Evolutionary conservation across 2,797 vertebrate species (phyloP), one percentile per base, ranked within the genome.

Genomic region (Lithobates sylvaticus): DNA sequence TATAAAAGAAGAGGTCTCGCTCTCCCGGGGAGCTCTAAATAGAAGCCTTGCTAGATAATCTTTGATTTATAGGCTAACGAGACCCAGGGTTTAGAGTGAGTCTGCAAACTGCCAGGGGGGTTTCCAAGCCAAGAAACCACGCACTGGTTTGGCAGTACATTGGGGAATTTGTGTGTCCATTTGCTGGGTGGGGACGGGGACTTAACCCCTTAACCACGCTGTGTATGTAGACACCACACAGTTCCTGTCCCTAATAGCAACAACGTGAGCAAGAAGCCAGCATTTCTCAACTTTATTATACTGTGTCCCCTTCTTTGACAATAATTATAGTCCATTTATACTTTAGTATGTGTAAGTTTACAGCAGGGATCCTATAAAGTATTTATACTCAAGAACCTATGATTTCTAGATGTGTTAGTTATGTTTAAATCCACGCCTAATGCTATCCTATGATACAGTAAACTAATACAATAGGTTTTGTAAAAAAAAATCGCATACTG

Each of bases 11-110:
- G 92, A 84, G 86, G 86, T 80, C 90, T 91, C 89, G 90, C 90
- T 93, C 91, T 92, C 90, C 92, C 89, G 89, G 92, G 88, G 89
- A 88, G 88, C 92, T 91, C 88, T 85, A 92, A 94, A 94, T 95
- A 96, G 93, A 93, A 89, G 81, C 89, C 89, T 88, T 85, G 84
- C 89, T 92, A 90, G 90, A 91, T 92, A 88, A 92, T 91, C 90
- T 91, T 90, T 93, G 91, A 93, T 93, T 92, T 91, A 92, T 91
- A 88, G 89, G 83, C 84, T 83, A 90, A 88, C 81, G 88, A 90
- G 90, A 83, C 84, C 88, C 85, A 90, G 91, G 88, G 87, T 78
- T 89, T 85, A 84, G 89, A 87, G 76, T 79, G 80, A 76, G 79
- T 78, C 87, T 88, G 86, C 36, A 79, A 64, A 71, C 82, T 84